Base-by-base conservation (phyloP, 2,797 vertebrate species). In the Microctenopoma steveboyesi region DNA sequence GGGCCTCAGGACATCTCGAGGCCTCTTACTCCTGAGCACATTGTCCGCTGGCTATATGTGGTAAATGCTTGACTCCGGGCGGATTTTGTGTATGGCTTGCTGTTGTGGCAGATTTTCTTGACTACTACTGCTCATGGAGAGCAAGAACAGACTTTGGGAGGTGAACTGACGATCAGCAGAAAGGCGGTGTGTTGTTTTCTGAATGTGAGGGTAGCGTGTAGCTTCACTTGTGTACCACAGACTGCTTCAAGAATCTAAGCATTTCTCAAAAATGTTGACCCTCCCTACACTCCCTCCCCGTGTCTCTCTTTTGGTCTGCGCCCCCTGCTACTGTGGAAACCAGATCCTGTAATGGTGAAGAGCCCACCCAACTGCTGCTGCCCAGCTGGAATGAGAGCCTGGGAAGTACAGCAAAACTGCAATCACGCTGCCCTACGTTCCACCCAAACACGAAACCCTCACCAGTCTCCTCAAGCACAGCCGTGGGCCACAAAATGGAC, bases 291-390 rank as follows among this genome's bases (percentile, higher is more conserved):
- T 45, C 45, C 33, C 33, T 15, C 39, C 15, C 13, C 7, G 28
- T 35, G 49, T 43, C 50, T 64, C 63, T 79, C 62, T 68, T 79
- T 63, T 71, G 53, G 67, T 81, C 81, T 56, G 73, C 72, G 73
- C 84, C 89, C 69, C 85, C 76, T 81, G 83, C 87, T 86, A 83
- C 78, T 71, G 75, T 86, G 82, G 90, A 92, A 93, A 93, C 87
- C 63, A 83, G 89, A 93, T 89, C 87, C 77, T 75, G 79, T 83
- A 85, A 90, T 78, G 87, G 84, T 22, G 78, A 79, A 76, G 78
- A 88, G 89, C 89, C 89, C 88, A 92, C 89, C 92, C 90, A 90
- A 86, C 83, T 88, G 86, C 89, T 82, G 83, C 83, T 86, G 90
- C 86, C 88, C 80, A 82, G 83, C 86, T 87, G 83, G 76, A 86